Conservation (phyloP, 2,797 vertebrate species). For the Aselliscus stoliczkanus region DNA sequence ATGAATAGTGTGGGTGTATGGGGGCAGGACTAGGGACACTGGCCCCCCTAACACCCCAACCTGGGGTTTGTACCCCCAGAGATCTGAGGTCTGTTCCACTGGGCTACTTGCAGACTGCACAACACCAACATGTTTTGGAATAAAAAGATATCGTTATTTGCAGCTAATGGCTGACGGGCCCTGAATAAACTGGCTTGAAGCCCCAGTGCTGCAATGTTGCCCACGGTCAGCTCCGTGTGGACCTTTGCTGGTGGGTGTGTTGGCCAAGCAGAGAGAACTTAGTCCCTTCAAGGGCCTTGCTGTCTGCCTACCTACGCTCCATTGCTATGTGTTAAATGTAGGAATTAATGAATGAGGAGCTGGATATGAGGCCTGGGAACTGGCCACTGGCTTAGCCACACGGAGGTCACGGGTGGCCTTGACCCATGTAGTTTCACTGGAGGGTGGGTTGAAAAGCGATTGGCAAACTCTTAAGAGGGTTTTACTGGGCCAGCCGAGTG, state of each 20-base stretch:
- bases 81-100: not conserved
- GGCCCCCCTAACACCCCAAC: not conserved
- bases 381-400: not conserved
- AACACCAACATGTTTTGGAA: no score
- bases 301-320: not conserved
- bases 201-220: not conserved
- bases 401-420: not conserved
- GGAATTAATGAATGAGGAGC: not conserved
- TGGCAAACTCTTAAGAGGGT: not conserved
- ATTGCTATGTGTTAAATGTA: not conserved
- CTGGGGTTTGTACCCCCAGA: not conserved
- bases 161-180: no score
- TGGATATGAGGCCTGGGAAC: not conserved
- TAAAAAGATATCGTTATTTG: not conserved
- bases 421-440: not conserved
- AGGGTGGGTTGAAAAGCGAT: not conserved
- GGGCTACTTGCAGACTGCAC: not conserved
- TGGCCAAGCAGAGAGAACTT: not conserved
- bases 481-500: no score
- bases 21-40: not conserved
- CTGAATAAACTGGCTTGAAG: not conserved
- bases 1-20: not conserved
- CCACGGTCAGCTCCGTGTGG: fast-evolving
- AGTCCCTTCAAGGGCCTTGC: not conserved
- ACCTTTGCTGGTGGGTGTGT: not conserved